Base-by-base conservation (phyloP, 1,140 invertebrate species). In the Harlomillsia oculata region DNA sequence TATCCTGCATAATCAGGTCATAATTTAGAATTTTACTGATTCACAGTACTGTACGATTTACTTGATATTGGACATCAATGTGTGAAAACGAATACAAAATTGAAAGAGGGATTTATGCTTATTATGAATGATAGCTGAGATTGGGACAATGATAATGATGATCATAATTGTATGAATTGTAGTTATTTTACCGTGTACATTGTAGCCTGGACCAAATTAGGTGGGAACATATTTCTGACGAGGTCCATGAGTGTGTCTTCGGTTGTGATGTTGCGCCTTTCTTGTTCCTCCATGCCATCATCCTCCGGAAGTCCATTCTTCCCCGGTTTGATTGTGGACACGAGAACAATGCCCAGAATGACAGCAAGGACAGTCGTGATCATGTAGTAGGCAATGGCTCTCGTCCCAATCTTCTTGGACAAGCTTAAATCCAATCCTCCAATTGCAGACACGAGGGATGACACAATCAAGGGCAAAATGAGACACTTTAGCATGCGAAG, bases 141-240 rank as follows among this genome's bases (percentile, higher is more conserved):
- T 14, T 14, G 14, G 14, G 6, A 34, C 14, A 34, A 6, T 34
- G 6, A 34, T 8, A 34, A 8, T 14, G 14, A 8, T 14, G 6
- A 34, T 14, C 30, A 34, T 34, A 34, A 8, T 8, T 14, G 14
- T 8, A 8, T 34, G 6, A 34, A 34, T 34, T 34, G 6, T 34
- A 34, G 6, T 34, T 34, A 34, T 14, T 36, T 48, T 32, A 48
- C 45, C 25, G 45, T 48, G 28, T 32, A 48, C 45, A 48, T 48
- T 39, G 84, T 83, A 0, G 90, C 88, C 72, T 92, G 83, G 26
- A 90, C 78, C 29, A 96, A 76, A 75, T 95, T 96, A 39, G 88
- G 84, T 9, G 91, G 90, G 68, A 95, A 91, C 66, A 95, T 78
- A 68, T 94, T 96, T 72, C 89, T 90, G 76, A 82, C 70, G 21